phyloP scores from a whole-genome alignment of 2,888 invertebrate genomes.

The Polyommatus iphigenia region DNA sequence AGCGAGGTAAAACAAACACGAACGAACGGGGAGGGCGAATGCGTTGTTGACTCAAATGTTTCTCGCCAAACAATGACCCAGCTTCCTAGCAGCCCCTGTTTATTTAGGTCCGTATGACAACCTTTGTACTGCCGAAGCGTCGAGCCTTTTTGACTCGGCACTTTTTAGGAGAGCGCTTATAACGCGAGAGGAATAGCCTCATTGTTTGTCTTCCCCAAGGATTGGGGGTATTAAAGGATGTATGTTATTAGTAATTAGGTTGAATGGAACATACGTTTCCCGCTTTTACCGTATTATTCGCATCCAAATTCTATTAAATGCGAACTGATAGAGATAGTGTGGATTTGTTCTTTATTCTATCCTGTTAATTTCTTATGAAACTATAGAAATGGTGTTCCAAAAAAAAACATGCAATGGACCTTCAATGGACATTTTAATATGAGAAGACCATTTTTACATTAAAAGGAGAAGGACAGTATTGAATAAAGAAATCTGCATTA shows the following conservation, averaged over 20 bases:
- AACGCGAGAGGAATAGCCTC: constrained; percentile 46
- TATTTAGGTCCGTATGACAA: constrained; percentile 79
- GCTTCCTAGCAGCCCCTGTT: constrained; percentile 80
- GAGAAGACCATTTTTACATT: too few species aligned
- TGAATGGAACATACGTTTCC: background rate
- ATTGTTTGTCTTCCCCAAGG: constrained; percentile 31
- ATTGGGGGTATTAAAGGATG: constrained; percentile 11
- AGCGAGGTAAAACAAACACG: background rate
- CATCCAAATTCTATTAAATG: background rate
- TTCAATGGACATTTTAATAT: too few species aligned
- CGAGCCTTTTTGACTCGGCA: constrained; percentile 78
- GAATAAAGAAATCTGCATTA: too few species aligned
- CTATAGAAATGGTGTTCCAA: too few species aligned
- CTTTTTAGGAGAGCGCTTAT: constrained; percentile 75
- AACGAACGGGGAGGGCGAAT: constrained; percentile 43
- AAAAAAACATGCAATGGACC: too few species aligned
- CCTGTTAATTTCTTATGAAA: too few species aligned
- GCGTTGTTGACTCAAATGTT: constrained; percentile 73
- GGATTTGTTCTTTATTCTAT: background rate
- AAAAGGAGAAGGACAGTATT: too few species aligned
- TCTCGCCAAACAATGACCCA: constrained; percentile 75
- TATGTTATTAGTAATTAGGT: background rate
- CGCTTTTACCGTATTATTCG: background rate
- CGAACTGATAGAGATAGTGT: background rate
- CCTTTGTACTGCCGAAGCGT: constrained; percentile 77